Percentiles rank a stretch among this genome's conserved stretches.
Conservation (phyloP, 2,888 invertebrate species). For the Timema podura region DNA sequence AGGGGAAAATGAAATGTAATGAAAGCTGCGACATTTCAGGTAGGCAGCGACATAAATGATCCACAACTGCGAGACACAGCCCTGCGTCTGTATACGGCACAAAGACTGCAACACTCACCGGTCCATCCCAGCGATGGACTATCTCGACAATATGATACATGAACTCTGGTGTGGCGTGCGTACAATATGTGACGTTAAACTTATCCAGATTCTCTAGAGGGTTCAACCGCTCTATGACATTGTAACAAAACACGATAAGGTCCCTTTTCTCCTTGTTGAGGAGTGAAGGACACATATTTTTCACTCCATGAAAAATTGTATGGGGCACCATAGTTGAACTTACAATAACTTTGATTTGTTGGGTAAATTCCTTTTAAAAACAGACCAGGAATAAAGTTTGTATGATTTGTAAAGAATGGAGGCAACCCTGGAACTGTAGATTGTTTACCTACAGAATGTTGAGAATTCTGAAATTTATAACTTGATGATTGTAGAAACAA, state of each 20-base stretch:
- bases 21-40: slow-evolving; percentile 65
- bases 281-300: slow-evolving; percentile 49
- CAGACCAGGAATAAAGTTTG: no score
- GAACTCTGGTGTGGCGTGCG: slow-evolving; percentile 69
- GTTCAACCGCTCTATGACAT: slow-evolving; percentile 52
- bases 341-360: slow-evolving; percentile 48
- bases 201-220: slow-evolving; percentile 32
- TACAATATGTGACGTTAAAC: slow-evolving; percentile 61
- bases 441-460: no score
- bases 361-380: no score
- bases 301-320: slow-evolving; percentile 50
- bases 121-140: slow-evolving; percentile 64
- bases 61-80: slow-evolving; percentile 56
- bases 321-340: slow-evolving; percentile 58
- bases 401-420: slow-evolving; percentile 43
- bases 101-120: slow-evolving; percentile 64
- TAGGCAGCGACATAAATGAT: slow-evolving; percentile 62
- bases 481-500: no score
- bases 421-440: no score
- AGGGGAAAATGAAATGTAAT: slow-evolving; percentile 62
- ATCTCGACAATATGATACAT: slow-evolving; percentile 65
- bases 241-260: slow-evolving; percentile 61
- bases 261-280: slow-evolving; percentile 56
- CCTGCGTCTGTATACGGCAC: slow-evolving; percentile 63
- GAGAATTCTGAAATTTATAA: no score